Percentiles rank a stretch among this genome's conserved stretches.
These are phyloP conservation scores for Cygnus olor DNA, from an alignment of 2,797 vertebrate genomes.

Conservation along the genomic window DNA sequence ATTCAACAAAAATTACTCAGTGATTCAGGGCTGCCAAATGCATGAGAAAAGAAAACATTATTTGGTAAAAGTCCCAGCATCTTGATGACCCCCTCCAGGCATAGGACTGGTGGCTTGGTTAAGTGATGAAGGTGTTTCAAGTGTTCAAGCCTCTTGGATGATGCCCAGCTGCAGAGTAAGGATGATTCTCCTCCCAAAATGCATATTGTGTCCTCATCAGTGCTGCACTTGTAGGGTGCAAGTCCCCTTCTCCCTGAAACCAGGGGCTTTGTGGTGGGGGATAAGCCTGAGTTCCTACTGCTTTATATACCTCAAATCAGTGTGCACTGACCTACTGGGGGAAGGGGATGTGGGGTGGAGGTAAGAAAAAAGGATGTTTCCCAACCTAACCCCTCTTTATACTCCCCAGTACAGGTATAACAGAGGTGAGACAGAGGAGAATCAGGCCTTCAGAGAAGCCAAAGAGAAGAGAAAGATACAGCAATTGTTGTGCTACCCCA, in stretches of 20 bases:
- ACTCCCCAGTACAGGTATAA: not conserved
- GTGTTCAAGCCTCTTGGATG: not conserved
- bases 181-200: not conserved
- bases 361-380: not conserved
- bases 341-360: too few species aligned
- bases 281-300: not conserved
- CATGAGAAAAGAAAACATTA: not conserved
- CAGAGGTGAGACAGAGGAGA: not conserved
- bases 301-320: not conserved
- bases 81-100: not conserved
- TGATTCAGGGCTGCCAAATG: not conserved
- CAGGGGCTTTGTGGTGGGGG: not conserved
- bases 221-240: not conserved
- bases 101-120: not conserved
- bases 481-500: not conserved
- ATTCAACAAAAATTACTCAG: not conserved
- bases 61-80: not conserved
- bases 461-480: not conserved
- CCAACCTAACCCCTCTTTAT: not conserved
- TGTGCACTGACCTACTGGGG: not conserved
- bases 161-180: not conserved
- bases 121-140: not conserved
- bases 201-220: rapidly evolving
- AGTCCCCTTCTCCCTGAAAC: not conserved
- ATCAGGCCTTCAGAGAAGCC: not conserved